A percentile compares a stretch with the other conserved stretches of the same genome.
Conservation (phyloP, 2,888 invertebrate genomes). For the Stegana nigrithorax region DNA sequence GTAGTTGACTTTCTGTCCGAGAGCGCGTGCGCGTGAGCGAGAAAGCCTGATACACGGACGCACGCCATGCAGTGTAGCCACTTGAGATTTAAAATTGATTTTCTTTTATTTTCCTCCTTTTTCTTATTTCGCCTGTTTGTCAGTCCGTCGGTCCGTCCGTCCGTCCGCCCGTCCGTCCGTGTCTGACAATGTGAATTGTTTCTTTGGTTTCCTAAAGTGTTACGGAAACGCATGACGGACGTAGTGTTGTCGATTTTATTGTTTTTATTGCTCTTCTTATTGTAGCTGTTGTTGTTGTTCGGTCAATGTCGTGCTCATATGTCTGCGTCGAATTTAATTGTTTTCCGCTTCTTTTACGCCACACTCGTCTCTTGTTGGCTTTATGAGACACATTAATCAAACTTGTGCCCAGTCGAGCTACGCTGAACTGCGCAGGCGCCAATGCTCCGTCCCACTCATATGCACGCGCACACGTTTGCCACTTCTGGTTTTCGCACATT, state of each 20-base stretch:
- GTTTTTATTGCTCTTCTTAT: not conserved
- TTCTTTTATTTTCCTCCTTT: too few species aligned
- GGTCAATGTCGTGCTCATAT: too few species aligned
- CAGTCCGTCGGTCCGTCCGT: too few species aligned
- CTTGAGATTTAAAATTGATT: slow-evolving; percentile 17
- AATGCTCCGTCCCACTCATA: not conserved
- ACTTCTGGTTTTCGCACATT: not conserved
- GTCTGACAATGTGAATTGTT: too few species aligned
- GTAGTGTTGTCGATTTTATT: too few species aligned
- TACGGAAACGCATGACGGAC: too few species aligned
- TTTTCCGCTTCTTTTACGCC: slow-evolving; percentile 2
- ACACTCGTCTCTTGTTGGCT: not conserved
- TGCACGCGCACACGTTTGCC: slow-evolving; percentile 19
- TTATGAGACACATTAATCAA: not conserved
- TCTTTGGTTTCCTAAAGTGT: too few species aligned
- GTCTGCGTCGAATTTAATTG: slow-evolving; percentile 22
- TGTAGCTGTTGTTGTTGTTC: not conserved
- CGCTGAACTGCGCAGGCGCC: not conserved
- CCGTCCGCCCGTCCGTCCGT: too few species aligned
- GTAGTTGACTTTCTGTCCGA: not conserved
- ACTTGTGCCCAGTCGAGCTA: too few species aligned
- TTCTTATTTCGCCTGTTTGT: too few species aligned
- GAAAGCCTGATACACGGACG: not conserved
- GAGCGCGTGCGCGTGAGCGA: not conserved
- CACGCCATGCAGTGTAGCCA: slow-evolving; percentile 10